phyloP scores from a whole-genome alignment of 2,113 vertebrate species.

The Phrynosoma blainvillii region DNA sequence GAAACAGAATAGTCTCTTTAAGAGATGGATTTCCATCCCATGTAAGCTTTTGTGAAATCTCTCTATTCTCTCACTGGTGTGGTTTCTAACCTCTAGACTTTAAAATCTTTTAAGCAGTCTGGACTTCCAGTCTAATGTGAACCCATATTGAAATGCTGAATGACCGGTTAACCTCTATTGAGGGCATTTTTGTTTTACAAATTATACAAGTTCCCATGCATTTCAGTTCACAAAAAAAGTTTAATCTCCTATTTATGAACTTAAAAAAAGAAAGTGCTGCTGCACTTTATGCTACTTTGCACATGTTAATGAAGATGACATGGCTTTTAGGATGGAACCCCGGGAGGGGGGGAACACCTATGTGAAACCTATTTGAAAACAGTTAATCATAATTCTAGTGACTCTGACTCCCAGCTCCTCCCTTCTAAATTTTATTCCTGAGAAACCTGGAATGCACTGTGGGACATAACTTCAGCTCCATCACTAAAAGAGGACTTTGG shows the following conservation, averaged over 20 bases:
- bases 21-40: conserved; percentile 44
- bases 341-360: neutral
- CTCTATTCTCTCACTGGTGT: conserved; percentile 58
- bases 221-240: conserved; percentile 39
- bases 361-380: neutral
- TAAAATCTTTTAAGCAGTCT: conserved; percentile 60
- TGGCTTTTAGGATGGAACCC: conserved; percentile 4
- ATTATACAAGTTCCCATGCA: conserved; percentile 12
- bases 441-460: neutral
- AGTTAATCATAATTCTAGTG: neutral
- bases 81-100: conserved; percentile 59
- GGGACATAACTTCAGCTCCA: neutral
- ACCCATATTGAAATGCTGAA: conserved; percentile 61
- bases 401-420: neutral
- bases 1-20: conserved; percentile 50
- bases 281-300: neutral
- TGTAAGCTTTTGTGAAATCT: conserved; percentile 54
- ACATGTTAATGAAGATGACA: neutral
- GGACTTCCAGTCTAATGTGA: conserved; percentile 60
- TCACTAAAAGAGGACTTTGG: neutral
- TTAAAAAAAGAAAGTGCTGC: conserved; percentile 4
- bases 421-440: neutral
- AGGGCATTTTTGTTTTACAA: conserved; percentile 46
- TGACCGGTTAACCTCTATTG: conserved; percentile 53
- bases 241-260: conserved; percentile 28